These are phyloP conservation scores for Caenorhabditis sp. DNA, from an alignment of 2,888 invertebrate genomes.

Conservation along the genomic window DNA sequence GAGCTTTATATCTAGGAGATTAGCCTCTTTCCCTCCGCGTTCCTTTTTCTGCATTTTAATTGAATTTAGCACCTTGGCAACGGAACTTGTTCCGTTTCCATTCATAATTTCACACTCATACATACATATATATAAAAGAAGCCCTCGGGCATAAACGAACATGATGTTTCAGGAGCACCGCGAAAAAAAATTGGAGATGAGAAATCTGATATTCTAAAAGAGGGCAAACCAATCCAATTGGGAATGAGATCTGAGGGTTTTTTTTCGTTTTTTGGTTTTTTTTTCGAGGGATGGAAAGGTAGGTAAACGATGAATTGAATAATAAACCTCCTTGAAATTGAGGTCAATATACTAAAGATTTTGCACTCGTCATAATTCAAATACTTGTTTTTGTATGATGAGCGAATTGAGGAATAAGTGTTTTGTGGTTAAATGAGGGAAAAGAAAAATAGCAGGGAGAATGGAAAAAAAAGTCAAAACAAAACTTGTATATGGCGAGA, in stretches of 20 bases:
- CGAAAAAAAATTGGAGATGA: neutral
- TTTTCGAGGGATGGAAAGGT: neutral
- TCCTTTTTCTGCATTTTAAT: neutral
- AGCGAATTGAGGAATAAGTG: neutral
- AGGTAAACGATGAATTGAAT: neutral
- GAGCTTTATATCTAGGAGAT: too few species aligned
- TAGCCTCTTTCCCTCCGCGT: neutral
- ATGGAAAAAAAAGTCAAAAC: too few species aligned
- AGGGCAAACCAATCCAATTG: neutral
- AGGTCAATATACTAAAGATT: constrained; percentile 1
- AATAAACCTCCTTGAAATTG: constrained; percentile 1
- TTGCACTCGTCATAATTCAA: neutral
- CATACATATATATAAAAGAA: neutral
- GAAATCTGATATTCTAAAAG: neutral
- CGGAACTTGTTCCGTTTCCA: neutral
- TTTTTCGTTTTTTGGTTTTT: neutral
- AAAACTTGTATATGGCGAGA: too few species aligned
- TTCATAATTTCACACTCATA: neutral
- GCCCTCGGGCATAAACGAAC: neutral
- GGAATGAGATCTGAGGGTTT: neutral
- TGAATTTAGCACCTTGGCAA: neutral
- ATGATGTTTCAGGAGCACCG: neutral
- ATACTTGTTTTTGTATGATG: neutral
- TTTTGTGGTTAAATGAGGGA: neutral
- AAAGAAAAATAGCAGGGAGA: neutral